Percentiles rank a stretch among this genome's conserved stretches.
These are phyloP conservation scores for Sceliomorpha sp. DNA, from an alignment of 2,888 invertebrate species.

Conservation along the genomic window DNA sequence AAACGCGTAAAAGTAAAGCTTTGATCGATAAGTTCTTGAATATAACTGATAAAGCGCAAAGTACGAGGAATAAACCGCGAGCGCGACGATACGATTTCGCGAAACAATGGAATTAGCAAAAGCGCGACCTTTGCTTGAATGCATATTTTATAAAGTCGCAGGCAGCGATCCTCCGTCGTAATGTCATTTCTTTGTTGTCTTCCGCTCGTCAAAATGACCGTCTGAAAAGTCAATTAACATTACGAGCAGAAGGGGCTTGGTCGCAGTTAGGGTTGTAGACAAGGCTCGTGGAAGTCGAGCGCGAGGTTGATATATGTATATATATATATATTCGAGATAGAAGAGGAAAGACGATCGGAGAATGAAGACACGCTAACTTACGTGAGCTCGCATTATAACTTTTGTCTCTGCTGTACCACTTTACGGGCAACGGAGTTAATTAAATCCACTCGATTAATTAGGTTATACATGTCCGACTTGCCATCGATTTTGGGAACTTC, in stretches of 20 bases:
- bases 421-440: constrained; percentile 65
- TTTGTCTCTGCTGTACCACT: constrained; percentile 51
- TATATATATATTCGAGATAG: constrained; percentile 44
- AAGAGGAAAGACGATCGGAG: constrained; percentile 36
- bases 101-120: constrained; percentile 52
- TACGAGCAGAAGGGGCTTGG: constrained; percentile 62
- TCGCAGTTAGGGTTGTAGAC: constrained; percentile 51
- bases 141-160: constrained; percentile 55
- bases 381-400: constrained; percentile 70
- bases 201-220: constrained; percentile 51
- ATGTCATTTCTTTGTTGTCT: constrained; percentile 31
- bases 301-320: too few relatives aligned
- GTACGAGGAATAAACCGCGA: too few relatives aligned
- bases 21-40: too few relatives aligned
- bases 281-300: constrained; percentile 47
- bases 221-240: constrained; percentile 70
- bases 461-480: constrained; percentile 66
- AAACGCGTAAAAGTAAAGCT: too few relatives aligned
- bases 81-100: too few relatives aligned
- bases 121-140: constrained; percentile 46
- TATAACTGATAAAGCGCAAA: too few relatives aligned
- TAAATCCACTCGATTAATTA: constrained; percentile 75
- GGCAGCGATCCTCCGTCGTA: constrained; percentile 39
- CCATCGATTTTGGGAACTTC: constrained; percentile 46
- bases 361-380: constrained; percentile 69